Base-by-base conservation (phyloP, 2,113 vertebrate genomes). In the Scolopax mira region DNA sequence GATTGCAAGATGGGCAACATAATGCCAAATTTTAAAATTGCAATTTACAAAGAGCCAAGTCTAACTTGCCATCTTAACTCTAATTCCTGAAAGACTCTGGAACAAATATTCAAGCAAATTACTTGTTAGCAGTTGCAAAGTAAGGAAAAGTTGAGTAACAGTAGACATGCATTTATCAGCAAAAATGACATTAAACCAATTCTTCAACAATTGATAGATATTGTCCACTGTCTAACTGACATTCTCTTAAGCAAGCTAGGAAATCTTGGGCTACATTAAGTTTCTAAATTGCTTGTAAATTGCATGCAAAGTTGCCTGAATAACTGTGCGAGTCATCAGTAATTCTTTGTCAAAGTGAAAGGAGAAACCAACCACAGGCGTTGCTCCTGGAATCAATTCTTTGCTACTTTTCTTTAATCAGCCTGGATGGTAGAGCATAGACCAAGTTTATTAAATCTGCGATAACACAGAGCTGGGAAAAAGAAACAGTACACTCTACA, bases 391-490 rank as follows among this genome's bases (percentile, higher is more conserved):
- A 86, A 88, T 83, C 51, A 95, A 25, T 88, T 94, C 31, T 49
- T 48, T 49, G 58, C 72, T 90, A 22, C 79, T 86, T 93, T 94
- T 81, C 51, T 84, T 77, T 88, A 80, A 85, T 96, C 74, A 83
- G 31, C 62, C 71, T 62, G 75, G 30, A 85, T 85, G 41, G 60
- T 55, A 86, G 41, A 85, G 28, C n/a, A 82, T 5, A 88, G 74
- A 80, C 14, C 10, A 73, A 77, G n/a, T 91, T 91, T 95, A 88
- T 91, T 94, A 95, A 90, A 57, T 90, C 77, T 54, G 7, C 3
- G 13, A 33, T 89, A 96, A 85, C 2, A 2, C 62, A 62, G 51
- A 80, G 33, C 60, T 88, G 39, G 37, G 60, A 62, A 87, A 79
- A 52, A 95, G 64, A 82, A 92, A 83, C 51, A 11, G 18, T 60